Percentiles rank a stretch among this genome's conserved stretches.
Conservation (phyloP, 2,888 invertebrate genomes). For the Listrodromus nycthemerus region DNA sequence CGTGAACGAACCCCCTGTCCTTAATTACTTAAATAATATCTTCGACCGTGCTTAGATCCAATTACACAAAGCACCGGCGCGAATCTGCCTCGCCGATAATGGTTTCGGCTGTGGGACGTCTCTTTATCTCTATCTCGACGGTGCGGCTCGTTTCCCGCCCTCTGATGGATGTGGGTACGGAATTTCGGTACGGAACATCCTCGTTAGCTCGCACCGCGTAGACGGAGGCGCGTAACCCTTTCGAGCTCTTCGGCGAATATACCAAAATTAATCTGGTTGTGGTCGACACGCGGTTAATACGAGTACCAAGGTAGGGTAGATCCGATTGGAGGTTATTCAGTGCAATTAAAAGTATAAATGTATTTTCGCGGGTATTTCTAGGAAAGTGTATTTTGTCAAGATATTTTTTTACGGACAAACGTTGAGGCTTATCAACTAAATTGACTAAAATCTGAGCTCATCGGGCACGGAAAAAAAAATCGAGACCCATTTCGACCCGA, state of each 20-base stretch:
- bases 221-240: not conserved
- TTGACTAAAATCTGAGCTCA: not conserved
- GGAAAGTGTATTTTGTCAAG: too few relatives aligned
- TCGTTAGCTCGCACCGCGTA: not conserved
- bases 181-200: conserved; percentile 39
- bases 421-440: too few relatives aligned
- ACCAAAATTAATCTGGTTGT: not conserved
- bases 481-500: not conserved
- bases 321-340: not conserved
- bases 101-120: conserved; percentile 79
- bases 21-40: conserved; percentile 84
- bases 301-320: not conserved
- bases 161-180: conserved; percentile 80
- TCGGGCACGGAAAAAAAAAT: not conserved
- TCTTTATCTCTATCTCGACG: conserved; percentile 11
- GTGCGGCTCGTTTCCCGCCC: conserved; percentile 73
- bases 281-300: not conserved
- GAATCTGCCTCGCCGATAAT: conserved; percentile 78
- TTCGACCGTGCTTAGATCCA: conserved; percentile 83
- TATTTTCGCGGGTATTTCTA: too few relatives aligned
- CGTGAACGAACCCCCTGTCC: conserved; percentile 82
- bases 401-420: too few relatives aligned
- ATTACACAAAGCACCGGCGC: conserved; percentile 76
- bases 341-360: too few relatives aligned
- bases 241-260: not conserved